A percentile compares a stretch with the other conserved stretches of the same genome.
Evolutionary conservation across 2,888 invertebrate species (phyloP).

Genomic region (Andrena minutula): DNA sequence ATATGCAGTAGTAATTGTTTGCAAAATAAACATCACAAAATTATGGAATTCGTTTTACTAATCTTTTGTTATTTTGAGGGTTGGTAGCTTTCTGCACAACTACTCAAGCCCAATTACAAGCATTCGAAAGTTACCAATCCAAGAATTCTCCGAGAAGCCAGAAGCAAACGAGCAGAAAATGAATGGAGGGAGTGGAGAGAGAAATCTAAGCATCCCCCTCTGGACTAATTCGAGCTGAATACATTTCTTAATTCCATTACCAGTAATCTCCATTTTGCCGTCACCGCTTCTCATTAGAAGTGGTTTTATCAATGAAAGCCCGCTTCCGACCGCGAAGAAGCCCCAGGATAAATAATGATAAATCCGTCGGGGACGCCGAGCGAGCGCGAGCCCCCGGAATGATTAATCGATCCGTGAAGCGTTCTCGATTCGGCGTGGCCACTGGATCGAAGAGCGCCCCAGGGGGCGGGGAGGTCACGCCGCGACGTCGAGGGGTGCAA

Average conservation of each 20-base stretch:
- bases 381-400: not conserved
- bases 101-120: no score
- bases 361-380: not conserved
- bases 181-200: no score
- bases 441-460: conserved; percentile 9
- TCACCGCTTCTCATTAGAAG: conserved; percentile 3
- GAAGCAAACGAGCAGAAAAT: no score
- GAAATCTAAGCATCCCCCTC: not conserved
- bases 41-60: no score
- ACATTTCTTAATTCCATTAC: not conserved
- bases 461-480: conserved; percentile 34
- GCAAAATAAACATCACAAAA: no score
- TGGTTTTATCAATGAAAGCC: conserved; percentile 1
- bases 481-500: conserved; percentile 28
- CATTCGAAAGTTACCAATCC: no score
- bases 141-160: no score
- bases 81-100: no score
- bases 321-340: not conserved
- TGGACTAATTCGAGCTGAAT: not conserved
- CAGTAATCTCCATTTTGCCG: not conserved
- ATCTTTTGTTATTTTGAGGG: no score
- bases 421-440: conserved; percentile 42
- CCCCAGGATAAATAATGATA: not conserved
- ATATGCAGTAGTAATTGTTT: no score
- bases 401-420: conserved; percentile 40